These are phyloP conservation scores for Choristoneura fumiferana DNA, from an alignment of 1,140 invertebrate genomes.

Conservation along the genomic window DNA sequence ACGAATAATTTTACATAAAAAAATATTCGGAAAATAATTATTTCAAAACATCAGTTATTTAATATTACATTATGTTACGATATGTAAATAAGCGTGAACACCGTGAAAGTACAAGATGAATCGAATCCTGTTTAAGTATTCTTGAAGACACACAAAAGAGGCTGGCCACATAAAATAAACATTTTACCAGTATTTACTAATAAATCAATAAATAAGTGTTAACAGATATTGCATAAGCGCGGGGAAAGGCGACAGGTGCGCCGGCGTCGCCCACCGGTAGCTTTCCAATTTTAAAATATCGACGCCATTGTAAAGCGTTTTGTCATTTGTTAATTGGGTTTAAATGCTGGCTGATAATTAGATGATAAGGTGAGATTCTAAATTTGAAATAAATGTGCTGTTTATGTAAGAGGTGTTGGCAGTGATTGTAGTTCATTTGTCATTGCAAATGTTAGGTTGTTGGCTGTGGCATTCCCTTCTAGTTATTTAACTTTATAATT, in stretches of 20 bases:
- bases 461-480: too few relatives aligned
- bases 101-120: too few relatives aligned
- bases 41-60: too few relatives aligned
- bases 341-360: conserved; percentile 1
- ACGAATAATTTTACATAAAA: too few relatives aligned
- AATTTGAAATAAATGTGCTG: not conserved
- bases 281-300: conserved; percentile 18
- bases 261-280: conserved; percentile 4
- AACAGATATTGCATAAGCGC: conserved; percentile 14
- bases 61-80: too few relatives aligned
- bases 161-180: conserved; percentile 4
- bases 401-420: conserved; percentile 17
- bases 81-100: too few relatives aligned
- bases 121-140: too few relatives aligned
- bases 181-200: conserved; percentile 6
- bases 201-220: conserved; percentile 16
- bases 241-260: conserved; percentile 13
- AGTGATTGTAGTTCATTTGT: not conserved
- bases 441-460: not conserved
- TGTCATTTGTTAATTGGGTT: conserved; percentile 17
- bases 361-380: not conserved
- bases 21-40: too few relatives aligned
- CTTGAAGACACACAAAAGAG: not conserved
- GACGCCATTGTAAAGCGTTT: conserved; percentile 10
- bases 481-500: too few relatives aligned